phyloP scores from a whole-genome alignment of 2,797 vertebrate genomes.

The Ctenochaetus hawaiiensis region DNA sequence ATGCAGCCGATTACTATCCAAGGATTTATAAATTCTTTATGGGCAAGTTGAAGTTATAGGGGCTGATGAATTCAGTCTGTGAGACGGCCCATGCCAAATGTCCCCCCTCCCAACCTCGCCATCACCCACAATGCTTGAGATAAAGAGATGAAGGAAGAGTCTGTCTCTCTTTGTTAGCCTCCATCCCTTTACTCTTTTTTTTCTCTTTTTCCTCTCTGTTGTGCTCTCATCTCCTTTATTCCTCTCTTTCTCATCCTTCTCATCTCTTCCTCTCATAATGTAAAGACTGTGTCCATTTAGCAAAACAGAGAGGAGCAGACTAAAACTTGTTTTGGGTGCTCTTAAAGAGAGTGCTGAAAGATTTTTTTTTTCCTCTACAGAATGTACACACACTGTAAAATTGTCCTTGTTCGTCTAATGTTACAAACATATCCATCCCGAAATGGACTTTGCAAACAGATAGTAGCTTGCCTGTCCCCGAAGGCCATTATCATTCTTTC shows the following conservation, averaged over 20 bases:
- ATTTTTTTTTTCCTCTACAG: slow-evolving; percentile 35
- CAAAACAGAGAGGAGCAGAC: slow-evolving; percentile 46
- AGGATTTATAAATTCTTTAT: slow-evolving; percentile 92
- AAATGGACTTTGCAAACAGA: slow-evolving; percentile 70
- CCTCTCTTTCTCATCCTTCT: slow-evolving; percentile 11
- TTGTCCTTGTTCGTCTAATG: slow-evolving; percentile 53
- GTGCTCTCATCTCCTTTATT: slow-evolving; percentile 20
- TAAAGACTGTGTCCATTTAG: slow-evolving; percentile 64
- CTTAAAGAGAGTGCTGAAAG: slow-evolving; percentile 45
- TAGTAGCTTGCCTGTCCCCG: slow-evolving; percentile 51
- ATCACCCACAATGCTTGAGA: slow-evolving; percentile 61
- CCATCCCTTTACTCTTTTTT: slow-evolving; percentile 18
- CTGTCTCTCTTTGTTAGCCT: slow-evolving; percentile 42
- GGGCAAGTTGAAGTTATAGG: slow-evolving; percentile 85
- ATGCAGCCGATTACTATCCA: slow-evolving; percentile 92
- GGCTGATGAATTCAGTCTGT: slow-evolving; percentile 86
- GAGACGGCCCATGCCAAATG: slow-evolving; percentile 76
- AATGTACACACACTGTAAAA: slow-evolving; percentile 51
- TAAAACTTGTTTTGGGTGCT: slow-evolving; percentile 38
- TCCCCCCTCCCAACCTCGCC: slow-evolving; percentile 40
- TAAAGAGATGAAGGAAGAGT: slow-evolving; percentile 69
- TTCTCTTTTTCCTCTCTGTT: slow-evolving; percentile 6
- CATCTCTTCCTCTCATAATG: slow-evolving; percentile 30
- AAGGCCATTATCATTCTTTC: slow-evolving; percentile 71
- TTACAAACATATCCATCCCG: slow-evolving; percentile 55